These are phyloP conservation scores for Notothenia coriiceps DNA, from an alignment of 2,113 vertebrate genomes.

Conservation along the genomic window DNA sequence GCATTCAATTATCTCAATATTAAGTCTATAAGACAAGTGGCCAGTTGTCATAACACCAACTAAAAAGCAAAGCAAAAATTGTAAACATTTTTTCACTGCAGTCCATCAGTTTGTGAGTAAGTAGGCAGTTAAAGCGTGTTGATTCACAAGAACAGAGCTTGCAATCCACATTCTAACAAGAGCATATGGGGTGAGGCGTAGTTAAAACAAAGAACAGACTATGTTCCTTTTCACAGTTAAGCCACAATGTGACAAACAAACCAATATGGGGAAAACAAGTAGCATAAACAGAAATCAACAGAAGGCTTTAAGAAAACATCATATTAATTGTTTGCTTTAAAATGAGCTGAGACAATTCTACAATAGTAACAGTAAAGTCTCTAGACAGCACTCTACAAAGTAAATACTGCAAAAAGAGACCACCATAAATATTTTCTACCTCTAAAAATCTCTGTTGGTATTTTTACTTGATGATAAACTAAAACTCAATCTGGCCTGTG, in stretches of 20 bases:
- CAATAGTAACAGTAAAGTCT: neutral
- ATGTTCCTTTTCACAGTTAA: neutral
- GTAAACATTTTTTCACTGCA: neutral
- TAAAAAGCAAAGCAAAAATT: neutral
- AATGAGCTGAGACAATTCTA: too few relatives aligned
- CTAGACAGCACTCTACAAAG: neutral
- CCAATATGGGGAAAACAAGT: neutral
- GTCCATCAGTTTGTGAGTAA: neutral
- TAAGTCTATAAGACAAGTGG: neutral
- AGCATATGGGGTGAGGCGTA: constrained; percentile 9
- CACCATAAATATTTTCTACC: neutral
- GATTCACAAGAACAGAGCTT: neutral
- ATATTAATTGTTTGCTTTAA: neutral
- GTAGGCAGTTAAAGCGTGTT: neutral
- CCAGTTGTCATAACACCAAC: neutral
- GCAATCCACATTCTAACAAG: neutral
- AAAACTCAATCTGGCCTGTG: neutral
- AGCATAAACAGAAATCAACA: neutral
- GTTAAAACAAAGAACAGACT: neutral
- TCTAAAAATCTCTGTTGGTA: neutral
- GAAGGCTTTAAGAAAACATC: constrained; percentile 6
- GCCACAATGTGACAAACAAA: neutral
- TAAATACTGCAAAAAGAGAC: too few relatives aligned
- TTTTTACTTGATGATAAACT: neutral
- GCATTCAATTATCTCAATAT: neutral